A percentile compares a stretch with the other conserved stretches of the same genome.
phyloP scores from a whole-genome alignment of 30 jellyfish, hydroid and myxozoan genomes.

The Aurelia aurita complex sp. Pacific region DNA sequence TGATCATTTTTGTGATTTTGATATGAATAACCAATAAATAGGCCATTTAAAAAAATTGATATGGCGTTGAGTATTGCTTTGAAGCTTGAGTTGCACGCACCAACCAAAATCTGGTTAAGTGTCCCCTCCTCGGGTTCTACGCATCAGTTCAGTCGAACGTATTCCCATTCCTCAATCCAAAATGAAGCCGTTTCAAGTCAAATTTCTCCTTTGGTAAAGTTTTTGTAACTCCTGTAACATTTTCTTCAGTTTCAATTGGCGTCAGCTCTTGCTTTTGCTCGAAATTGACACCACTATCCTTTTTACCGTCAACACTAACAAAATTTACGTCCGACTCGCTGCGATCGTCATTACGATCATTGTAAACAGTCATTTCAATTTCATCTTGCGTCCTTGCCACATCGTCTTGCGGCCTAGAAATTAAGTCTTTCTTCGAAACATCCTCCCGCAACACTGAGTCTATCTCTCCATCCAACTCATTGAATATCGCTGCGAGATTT shows the following conservation, averaged over 20 bases:
- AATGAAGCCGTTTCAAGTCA: slow-evolving; percentile 47
- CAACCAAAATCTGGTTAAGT: no score
- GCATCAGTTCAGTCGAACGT: slow-evolving; percentile 26
- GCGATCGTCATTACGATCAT: slow-evolving; percentile 1
- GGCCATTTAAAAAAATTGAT: no score
- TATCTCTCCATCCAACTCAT: slow-evolving; percentile 62
- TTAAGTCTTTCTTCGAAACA: slow-evolving; percentile 46
- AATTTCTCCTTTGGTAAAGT: slow-evolving; percentile 14
- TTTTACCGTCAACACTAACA: slow-evolving; percentile 9
- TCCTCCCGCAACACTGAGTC: slow-evolving; percentile 23
- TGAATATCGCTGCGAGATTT: slow-evolving; percentile 73
- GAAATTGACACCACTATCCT: slow-evolving; percentile 40
- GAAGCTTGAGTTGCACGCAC: no score
- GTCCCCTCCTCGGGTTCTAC: no score
- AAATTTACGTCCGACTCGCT: slow-evolving; percentile 13
- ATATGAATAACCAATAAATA: no score
- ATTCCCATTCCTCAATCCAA: slow-evolving; percentile 71
- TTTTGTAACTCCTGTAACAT: neutral
- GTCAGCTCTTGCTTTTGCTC: slow-evolving; percentile 26
- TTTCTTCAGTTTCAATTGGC: slow-evolving; percentile 14
- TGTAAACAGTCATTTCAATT: slow-evolving; percentile 61
- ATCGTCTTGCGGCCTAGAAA: slow-evolving; percentile 20
- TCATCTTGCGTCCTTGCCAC: slow-evolving; percentile 26
- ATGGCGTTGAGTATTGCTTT: no score
- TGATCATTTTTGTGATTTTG: no score